Base-by-base conservation (phyloP, 2,888 invertebrate species). In the Noctua janthe region DNA sequence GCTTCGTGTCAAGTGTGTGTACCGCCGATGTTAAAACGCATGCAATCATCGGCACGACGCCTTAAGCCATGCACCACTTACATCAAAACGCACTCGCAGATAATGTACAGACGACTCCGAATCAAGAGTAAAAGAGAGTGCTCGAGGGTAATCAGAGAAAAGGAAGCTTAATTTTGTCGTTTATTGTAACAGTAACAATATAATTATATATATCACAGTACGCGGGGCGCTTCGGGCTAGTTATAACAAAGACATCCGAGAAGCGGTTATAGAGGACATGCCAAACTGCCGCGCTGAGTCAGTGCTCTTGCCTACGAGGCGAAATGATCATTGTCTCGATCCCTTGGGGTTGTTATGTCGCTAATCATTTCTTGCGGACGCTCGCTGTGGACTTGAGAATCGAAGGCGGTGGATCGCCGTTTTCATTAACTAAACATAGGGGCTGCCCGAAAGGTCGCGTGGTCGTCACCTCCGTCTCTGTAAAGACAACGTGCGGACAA, bases 391-490 rank as follows among this genome's bases (percentile, higher is more conserved):
- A 94, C 94, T 96, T 96, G 94, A 97, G 96, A 93, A 97, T 96
- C 87, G 97, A 96, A 91, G 97, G 96, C 92, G 97, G 97, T 88
- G 96, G 96, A 93, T 97, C 97, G 91, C 97, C 97, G 91, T 97
- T 97, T 92, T 97, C 97, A 91, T 97, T 97, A 91, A 97, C 94
- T 94, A 98, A 97, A 97, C 98, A 98, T 95, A 98, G 97, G 84
- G 98, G 98, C 94, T 98, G 98, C 93, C 98, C 98, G 94, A 98
- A 98, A 85, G 98, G 98, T 95, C 98, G 97, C 90, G 97, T 97
- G 90, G 97, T 97, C 88, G 97, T 97, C 93, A 96, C 96, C 93
- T 97, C 97, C 92, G 95, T 95, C 94, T 97, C 97, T 97, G 97
- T 85, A 96, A 97, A 95, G 92, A 94, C 90, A 95, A 95, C 87